Conservation (phyloP, 2,888 invertebrate species). For the Isotomurus palustris region DNA sequence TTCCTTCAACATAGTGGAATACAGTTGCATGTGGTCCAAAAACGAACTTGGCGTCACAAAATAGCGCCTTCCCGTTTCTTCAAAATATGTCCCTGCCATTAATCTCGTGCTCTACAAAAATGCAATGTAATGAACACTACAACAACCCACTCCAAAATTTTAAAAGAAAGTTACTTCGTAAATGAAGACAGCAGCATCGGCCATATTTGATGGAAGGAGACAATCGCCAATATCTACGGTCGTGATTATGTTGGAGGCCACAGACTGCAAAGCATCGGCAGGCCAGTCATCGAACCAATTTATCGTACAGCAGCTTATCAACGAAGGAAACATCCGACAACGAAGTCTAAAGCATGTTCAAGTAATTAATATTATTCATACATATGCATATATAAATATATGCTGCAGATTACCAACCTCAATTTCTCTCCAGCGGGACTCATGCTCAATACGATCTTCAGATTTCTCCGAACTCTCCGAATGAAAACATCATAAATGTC, state of each 20-base stretch:
- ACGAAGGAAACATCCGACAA: constrained; percentile 88
- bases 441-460: constrained; percentile 85
- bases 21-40: constrained; percentile 76
- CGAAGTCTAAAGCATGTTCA: constrained; percentile 61
- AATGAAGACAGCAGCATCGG: constrained; percentile 66
- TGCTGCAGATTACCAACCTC: constrained; percentile 54
- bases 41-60: constrained; percentile 91
- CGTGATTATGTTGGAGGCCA: constrained; percentile 67
- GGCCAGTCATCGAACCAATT: constrained; percentile 95
- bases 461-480: constrained; percentile 71
- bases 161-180: constrained; percentile 57
- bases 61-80: constrained; percentile 77
- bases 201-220: constrained; percentile 55
- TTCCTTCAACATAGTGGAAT: constrained; percentile 63
- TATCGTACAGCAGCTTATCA: constrained; percentile 88
- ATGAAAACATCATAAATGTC: constrained; percentile 80
- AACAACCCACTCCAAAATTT: not conserved
- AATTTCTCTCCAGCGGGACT: constrained; percentile 86
- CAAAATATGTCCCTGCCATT: constrained; percentile 70
- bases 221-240: constrained; percentile 56
- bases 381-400: constrained; percentile 52
- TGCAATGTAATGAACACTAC: not conserved
- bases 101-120: constrained; percentile 69
- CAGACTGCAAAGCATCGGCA: constrained; percentile 75
- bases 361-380: not conserved